Conservation (phyloP, 2,113 vertebrate species). For the Haemorhous mexicanus region DNA sequence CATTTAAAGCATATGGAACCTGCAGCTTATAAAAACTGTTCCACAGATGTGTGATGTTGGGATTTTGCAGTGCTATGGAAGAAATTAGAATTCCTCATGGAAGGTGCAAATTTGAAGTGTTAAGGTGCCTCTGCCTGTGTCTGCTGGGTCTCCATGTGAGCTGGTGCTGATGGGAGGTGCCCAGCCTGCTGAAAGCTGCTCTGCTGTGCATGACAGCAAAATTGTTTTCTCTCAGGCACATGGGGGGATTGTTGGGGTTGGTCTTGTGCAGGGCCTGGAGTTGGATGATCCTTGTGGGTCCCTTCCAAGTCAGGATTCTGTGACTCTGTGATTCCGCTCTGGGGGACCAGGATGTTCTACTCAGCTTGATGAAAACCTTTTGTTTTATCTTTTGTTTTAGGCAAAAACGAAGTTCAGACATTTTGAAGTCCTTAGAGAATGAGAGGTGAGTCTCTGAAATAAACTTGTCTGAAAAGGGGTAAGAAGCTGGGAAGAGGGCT, state of each 20-base stretch:
- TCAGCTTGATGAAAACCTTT: neutral
- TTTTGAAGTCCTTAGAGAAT: constrained; percentile 89
- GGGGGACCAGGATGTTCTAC: neutral
- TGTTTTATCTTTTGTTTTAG: constrained; percentile 64
- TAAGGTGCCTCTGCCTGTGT: neutral
- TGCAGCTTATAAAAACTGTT: neutral
- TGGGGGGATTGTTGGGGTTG: neutral
- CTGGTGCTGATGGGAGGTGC: neutral
- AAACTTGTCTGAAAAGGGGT: neutral
- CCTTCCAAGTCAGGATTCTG: neutral
- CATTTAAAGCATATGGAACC: neutral
- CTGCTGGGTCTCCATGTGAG: neutral
- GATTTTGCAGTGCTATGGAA: neutral
- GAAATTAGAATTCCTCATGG: neutral
- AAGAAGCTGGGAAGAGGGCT: neutral
- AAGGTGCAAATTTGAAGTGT: neutral
- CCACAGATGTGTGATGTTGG: neutral
- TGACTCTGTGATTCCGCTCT: neutral
- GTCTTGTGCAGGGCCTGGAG: neutral
- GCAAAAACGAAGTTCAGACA: constrained; percentile 85
- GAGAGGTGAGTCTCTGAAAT: constrained; percentile 81
- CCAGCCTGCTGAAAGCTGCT: neutral
- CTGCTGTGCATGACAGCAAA: neutral
- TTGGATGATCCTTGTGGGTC: neutral
- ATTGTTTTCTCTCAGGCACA: neutral